phyloP scores from a whole-genome alignment of 2,888 invertebrate species.

The Baronia brevicornis region DNA sequence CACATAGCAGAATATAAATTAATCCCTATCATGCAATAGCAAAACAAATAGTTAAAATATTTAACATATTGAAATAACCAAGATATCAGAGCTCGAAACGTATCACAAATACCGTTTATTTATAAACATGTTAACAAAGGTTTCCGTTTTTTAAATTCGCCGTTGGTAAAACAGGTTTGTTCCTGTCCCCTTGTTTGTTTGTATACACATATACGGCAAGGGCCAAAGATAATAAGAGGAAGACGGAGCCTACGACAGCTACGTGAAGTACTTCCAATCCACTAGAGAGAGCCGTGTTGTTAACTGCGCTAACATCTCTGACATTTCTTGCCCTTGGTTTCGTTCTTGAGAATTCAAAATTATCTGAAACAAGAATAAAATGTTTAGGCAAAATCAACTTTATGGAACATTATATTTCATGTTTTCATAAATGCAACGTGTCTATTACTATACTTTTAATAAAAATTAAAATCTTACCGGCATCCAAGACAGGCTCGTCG shows the following conservation, averaged over 20 bases:
- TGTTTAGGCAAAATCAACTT: no score
- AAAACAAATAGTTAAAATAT: conserved; percentile 15
- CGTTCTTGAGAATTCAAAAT: conserved; percentile 51
- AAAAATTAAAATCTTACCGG: conserved; percentile 36
- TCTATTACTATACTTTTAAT: no score
- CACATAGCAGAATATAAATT: conserved; percentile 10
- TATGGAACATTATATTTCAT: no score
- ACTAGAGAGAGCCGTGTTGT: conserved; percentile 24
- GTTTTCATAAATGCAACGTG: no score
- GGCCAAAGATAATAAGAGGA: conserved; percentile 38
- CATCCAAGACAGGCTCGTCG: conserved; percentile 41
- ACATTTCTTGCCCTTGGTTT: conserved; percentile 48
- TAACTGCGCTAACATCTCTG: conserved; percentile 42
- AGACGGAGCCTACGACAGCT: conserved; percentile 38
- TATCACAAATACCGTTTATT: conserved; percentile 12
- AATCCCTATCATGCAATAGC: conserved; percentile 11
- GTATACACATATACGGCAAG: conserved; percentile 38
- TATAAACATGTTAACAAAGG: conserved; percentile 25
- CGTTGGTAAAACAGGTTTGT: conserved; percentile 19
- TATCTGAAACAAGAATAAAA: conserved; percentile 42
- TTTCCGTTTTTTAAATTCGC: conserved; percentile 18
- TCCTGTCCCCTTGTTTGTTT: conserved; percentile 26
- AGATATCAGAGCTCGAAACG: conserved; percentile 15
- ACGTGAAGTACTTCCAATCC: conserved; percentile 35
- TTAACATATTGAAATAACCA: conserved; percentile 21